phyloP scores from a whole-genome alignment of 2,797 vertebrate species.

The Anomalospiza imberbis region DNA sequence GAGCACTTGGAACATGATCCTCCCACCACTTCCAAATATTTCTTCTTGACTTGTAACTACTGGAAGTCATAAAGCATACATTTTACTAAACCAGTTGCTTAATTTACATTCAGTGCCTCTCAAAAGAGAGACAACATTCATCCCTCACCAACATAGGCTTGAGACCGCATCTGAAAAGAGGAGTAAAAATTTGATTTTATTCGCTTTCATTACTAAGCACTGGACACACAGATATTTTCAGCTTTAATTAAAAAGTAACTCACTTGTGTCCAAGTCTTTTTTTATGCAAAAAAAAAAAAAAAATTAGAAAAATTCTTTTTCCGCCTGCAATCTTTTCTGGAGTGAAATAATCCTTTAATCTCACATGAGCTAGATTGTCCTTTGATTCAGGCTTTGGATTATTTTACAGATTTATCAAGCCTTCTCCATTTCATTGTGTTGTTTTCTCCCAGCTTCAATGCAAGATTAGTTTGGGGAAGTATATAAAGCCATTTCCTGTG shows the following conservation, averaged over 20 bases:
- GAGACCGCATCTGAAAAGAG: background rate
- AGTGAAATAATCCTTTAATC: constrained; percentile 31
- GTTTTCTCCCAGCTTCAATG: background rate
- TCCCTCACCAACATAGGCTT: background rate
- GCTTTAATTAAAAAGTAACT: background rate
- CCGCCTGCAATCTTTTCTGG: background rate
- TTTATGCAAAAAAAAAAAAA: background rate
- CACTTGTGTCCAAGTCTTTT: background rate
- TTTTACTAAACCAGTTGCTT: background rate
- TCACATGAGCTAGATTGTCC: background rate
- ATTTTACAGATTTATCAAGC: constrained; percentile 47
- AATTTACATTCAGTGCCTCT: background rate
- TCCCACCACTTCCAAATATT: background rate
- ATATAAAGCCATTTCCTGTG: constrained; percentile 43
- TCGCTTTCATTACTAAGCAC: background rate
- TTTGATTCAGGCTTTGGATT: constrained; percentile 25
- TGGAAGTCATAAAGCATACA: background rate
- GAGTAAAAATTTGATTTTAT: background rate
- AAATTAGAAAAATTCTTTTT: background rate
- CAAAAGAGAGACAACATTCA: background rate
- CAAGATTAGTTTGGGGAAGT: constrained; percentile 43
- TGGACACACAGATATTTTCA: background rate
- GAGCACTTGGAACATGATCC: background rate
- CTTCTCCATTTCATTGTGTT: background rate
- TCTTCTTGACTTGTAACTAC: background rate